Percentiles rank a stretch among this genome's conserved stretches.
These are phyloP conservation scores for Eupelmus urozonus DNA, from an alignment of 2,888 invertebrate genomes.

Conservation along the genomic window DNA sequence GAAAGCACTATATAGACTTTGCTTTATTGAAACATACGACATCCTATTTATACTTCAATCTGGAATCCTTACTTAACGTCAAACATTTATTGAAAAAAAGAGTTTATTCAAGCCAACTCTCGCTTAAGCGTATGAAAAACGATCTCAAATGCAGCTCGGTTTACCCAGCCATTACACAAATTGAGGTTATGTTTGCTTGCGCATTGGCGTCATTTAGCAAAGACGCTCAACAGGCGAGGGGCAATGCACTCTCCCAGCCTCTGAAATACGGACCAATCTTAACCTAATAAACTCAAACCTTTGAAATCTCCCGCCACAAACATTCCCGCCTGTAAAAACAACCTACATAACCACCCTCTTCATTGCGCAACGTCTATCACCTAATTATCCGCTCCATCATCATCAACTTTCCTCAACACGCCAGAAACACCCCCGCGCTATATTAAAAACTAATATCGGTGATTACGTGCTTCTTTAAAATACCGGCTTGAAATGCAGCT, in stretches of 20 bases:
- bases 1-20: too few relatives aligned
- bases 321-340: too few relatives aligned
- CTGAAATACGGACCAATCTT: too few relatives aligned
- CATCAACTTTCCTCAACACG: too few relatives aligned
- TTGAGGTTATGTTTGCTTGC: conserved; percentile 25
- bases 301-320: too few relatives aligned
- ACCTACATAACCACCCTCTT: too few relatives aligned
- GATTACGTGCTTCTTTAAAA: too few relatives aligned
- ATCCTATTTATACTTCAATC: background rate
- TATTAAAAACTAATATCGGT: background rate
- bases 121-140: conserved; percentile 16
- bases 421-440: background rate
- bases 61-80: background rate
- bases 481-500: too few relatives aligned
- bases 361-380: too few relatives aligned
- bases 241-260: background rate
- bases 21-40: background rate
- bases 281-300: too few relatives aligned
- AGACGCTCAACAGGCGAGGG: background rate
- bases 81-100: background rate
- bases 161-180: conserved; percentile 21
- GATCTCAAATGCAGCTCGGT: conserved; percentile 2
- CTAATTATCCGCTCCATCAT: too few relatives aligned
- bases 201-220: conserved; percentile 19
- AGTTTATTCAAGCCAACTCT: conserved; percentile 1